Conservation (phyloP, 2,797 vertebrate species). For the Hoplostethus mediterraneus region DNA sequence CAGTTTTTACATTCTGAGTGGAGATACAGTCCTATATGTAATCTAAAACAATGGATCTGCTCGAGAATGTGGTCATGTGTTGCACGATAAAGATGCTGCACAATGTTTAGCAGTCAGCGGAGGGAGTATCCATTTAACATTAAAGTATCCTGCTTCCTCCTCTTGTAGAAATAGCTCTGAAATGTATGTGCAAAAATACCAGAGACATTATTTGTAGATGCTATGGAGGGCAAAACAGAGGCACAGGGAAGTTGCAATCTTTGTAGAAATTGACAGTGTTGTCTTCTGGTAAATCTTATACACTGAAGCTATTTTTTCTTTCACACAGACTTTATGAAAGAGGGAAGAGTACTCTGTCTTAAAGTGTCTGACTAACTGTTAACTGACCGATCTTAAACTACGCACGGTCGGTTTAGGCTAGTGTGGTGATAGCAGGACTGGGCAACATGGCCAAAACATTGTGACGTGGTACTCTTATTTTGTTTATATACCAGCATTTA, state of each 20-base stretch:
- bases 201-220: background rate
- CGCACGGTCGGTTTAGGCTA: slow-evolving; percentile 25
- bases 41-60: background rate
- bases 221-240: slow-evolving; percentile 3
- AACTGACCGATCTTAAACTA: slow-evolving; percentile 7
- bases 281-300: slow-evolving; percentile 15
- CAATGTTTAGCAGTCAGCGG: slow-evolving; percentile 13
- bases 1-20: background rate
- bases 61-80: background rate
- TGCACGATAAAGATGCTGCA: background rate
- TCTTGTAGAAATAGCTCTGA: background rate
- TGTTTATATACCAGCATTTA: slow-evolving; percentile 9
- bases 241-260: slow-evolving; percentile 4
- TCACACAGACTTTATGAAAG: slow-evolving; percentile 13
- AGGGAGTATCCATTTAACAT: background rate
- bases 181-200: background rate
- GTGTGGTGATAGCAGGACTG: slow-evolving; percentile 17
- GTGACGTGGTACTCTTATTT: slow-evolving; percentile 49
- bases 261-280: background rate
- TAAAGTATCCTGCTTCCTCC: background rate
- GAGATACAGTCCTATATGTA: background rate
- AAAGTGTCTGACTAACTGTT: slow-evolving; percentile 33
- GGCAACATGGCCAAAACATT: slow-evolving; percentile 19
- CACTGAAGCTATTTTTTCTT: background rate
- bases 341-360: slow-evolving; percentile 24